Conservation (phyloP, 2,797 vertebrate species). For the Cichlasoma orientale region DNA sequence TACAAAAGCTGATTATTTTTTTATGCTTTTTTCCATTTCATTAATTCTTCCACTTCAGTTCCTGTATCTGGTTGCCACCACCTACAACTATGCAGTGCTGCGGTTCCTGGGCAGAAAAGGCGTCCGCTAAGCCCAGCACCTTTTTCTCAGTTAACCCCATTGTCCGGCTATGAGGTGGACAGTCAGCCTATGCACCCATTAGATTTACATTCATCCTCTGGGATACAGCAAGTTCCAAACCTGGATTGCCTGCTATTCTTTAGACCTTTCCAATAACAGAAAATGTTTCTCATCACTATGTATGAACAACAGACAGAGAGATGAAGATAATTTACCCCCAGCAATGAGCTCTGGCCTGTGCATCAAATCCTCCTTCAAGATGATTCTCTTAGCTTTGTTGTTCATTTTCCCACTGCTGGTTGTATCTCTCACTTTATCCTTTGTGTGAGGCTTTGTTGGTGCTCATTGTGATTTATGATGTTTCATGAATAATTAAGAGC, state of each 20-base stretch:
- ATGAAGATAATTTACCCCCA: constrained; percentile 64
- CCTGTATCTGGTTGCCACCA: constrained; percentile 91
- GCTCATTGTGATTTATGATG: constrained; percentile 54
- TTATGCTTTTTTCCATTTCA: neutral
- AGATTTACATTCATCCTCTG: constrained; percentile 41
- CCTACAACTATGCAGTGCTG: constrained; percentile 98
- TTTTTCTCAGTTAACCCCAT: constrained; percentile 18
- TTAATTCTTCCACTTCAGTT: constrained; percentile 80
- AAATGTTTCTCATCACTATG: constrained; percentile 34
- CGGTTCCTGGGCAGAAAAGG: constrained; percentile 95
- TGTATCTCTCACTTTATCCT: constrained; percentile 36
- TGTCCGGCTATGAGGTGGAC: constrained; percentile 48
- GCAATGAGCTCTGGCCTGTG: constrained; percentile 35
- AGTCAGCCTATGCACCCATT: constrained; percentile 42
- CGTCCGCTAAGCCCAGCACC: constrained; percentile 82
- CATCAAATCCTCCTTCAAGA: constrained; percentile 43
- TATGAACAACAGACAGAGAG: constrained; percentile 69
- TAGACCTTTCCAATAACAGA: constrained; percentile 55
- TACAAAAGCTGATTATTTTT: neutral
- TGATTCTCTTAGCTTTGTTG: constrained; percentile 72
- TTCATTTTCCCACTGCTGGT: constrained; percentile 45
- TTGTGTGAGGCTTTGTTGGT: constrained; percentile 58
- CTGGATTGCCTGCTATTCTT: constrained; percentile 56
- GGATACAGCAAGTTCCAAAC: constrained; percentile 49
- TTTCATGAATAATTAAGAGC: constrained; percentile 71